phyloP scores from a whole-genome alignment of 2,797 vertebrate species.

The Syngnathus rostellatus region DNA sequence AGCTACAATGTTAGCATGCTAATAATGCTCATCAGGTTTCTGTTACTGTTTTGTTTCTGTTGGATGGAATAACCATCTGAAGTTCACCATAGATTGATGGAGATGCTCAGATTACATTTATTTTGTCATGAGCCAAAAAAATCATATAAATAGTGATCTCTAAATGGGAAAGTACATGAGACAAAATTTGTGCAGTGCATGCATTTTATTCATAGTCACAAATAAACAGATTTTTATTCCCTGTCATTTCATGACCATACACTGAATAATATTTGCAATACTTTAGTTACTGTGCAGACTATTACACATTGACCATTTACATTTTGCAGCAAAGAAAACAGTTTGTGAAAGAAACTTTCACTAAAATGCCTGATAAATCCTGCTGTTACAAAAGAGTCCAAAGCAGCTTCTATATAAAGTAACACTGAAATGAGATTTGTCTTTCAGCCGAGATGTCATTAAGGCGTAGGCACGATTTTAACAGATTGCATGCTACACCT shows the following conservation, averaged over 20 bases:
- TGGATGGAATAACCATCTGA: too few species aligned
- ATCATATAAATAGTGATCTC: not conserved
- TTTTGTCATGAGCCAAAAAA: too few species aligned
- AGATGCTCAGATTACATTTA: too few species aligned
- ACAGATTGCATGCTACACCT: not conserved
- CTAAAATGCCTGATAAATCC: not conserved
- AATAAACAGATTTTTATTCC: too few species aligned
- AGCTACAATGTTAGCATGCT: too few species aligned
- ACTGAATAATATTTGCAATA: too few species aligned
- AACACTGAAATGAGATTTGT: slow-evolving; percentile 17
- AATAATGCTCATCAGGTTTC: too few species aligned
- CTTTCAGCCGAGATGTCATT: slow-evolving; percentile 6
- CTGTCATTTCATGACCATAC: not conserved
- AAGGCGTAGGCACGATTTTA: not conserved
- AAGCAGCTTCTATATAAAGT: slow-evolving; percentile 13
- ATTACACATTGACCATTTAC: not conserved
- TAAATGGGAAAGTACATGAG: not conserved
- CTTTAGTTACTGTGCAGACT: not conserved
- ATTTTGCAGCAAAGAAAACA: not conserved
- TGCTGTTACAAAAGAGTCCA: slow-evolving; percentile 4
- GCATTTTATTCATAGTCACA: not conserved
- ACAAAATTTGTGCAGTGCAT: not conserved
- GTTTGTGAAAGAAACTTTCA: not conserved
- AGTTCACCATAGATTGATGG: too few species aligned
- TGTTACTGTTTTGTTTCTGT: too few species aligned